These are phyloP conservation scores for Spatulosminthurus flaviceps DNA, from an alignment of 2,888 invertebrate genomes.

Conservation along the genomic window DNA sequence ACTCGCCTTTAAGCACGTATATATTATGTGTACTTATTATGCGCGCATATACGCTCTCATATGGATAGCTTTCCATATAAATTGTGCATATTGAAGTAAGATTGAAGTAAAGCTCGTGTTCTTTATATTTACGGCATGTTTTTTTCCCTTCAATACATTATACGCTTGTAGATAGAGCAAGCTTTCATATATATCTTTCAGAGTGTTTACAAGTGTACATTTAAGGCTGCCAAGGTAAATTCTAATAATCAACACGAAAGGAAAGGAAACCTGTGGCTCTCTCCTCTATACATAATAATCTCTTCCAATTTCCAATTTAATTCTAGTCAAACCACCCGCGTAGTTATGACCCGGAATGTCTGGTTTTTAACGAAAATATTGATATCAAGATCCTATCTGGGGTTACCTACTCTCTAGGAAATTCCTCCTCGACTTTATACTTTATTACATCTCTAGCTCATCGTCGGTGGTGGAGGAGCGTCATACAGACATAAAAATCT, in stretches of 20 bases:
- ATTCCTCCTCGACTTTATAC: constrained; percentile 39
- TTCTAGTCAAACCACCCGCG: constrained; percentile 60
- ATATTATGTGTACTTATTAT: too few species aligned
- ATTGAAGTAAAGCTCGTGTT: not conserved
- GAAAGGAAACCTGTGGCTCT: constrained; percentile 19
- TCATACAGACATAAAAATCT: not conserved
- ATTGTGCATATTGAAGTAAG: not conserved
- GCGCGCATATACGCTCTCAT: too few species aligned
- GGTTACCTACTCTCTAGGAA: constrained; percentile 41
- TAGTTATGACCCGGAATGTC: constrained; percentile 64
- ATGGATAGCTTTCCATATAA: too few species aligned
- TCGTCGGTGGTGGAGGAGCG: constrained; percentile 26
- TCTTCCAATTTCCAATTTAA: constrained; percentile 47
- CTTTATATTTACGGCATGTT: not conserved
- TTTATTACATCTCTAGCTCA: constrained; percentile 37
- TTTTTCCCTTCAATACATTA: not conserved
- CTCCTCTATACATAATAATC: constrained; percentile 31
- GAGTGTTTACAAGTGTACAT: not conserved
- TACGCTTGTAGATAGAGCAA: not conserved
- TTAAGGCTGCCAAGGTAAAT: constrained; percentile 25
- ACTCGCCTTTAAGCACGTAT: too few species aligned
- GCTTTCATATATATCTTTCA: not conserved
- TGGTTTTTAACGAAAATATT: constrained; percentile 59
- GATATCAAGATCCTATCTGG: constrained; percentile 48
- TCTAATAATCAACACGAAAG: constrained; percentile 25